Evolutionary conservation across 2,113 vertebrate genomes (phyloP).

Genomic region (Serinus canaria): DNA sequence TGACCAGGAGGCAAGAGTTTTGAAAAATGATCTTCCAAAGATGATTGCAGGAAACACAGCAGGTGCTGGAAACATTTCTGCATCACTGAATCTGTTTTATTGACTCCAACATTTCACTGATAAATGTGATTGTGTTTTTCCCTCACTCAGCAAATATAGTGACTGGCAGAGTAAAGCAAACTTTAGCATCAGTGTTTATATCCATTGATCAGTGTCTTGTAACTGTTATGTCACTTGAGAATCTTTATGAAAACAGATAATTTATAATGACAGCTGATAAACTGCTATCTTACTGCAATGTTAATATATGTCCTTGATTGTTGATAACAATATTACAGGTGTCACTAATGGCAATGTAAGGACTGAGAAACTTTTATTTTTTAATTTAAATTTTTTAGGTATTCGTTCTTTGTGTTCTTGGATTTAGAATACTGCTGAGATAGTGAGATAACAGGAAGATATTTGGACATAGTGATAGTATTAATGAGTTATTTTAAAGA

Average conservation of each 20-base stretch:
- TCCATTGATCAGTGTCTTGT: conserved; percentile 9
- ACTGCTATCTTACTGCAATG: not conserved
- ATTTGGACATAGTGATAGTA: not conserved
- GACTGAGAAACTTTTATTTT: not conserved
- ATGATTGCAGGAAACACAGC: conserved; percentile 7
- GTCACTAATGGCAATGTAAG: not conserved
- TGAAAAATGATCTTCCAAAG: conserved; percentile 32
- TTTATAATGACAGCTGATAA: not conserved
- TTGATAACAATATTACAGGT: not conserved
- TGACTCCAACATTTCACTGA: conserved; percentile 4
- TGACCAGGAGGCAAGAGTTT: conserved; percentile 7
- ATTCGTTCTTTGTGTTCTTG: not conserved
- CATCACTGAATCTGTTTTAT: conserved; percentile 10
- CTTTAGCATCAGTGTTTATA: not conserved
- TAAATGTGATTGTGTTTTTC: conserved; percentile 12
- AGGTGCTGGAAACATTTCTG: conserved; percentile 6
- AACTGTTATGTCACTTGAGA: not conserved
- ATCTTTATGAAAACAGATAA: not conserved
- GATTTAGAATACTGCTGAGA: not conserved
- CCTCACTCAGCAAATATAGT: conserved; percentile 20
- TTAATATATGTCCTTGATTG: not conserved
- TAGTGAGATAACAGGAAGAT: not conserved
- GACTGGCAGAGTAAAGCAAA: conserved; percentile 15
- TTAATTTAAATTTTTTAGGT: not conserved
- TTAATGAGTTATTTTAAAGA: not conserved